These are phyloP conservation scores for Sepiola atlantica DNA, from an alignment of 2,888 invertebrate genomes.

Conservation along the genomic window DNA sequence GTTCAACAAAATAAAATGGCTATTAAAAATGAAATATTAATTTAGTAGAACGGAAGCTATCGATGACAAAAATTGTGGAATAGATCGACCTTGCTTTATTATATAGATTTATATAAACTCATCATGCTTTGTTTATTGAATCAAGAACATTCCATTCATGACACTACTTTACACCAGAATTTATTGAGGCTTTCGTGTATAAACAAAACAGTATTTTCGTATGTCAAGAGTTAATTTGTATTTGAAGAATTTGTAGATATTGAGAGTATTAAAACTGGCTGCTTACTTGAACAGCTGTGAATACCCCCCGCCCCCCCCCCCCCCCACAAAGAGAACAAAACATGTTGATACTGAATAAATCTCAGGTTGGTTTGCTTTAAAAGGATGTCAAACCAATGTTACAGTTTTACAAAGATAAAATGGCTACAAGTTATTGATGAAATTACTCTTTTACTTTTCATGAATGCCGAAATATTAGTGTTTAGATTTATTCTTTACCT, in stretches of 20 bases:
- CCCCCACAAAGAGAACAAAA: neutral
- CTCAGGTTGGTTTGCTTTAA: neutral
- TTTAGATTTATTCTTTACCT: neutral
- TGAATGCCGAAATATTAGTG: neutral
- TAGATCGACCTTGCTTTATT: too few relatives aligned
- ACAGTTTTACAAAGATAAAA: neutral
- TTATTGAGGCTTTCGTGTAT: neutral
- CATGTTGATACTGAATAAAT: neutral
- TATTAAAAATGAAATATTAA: too few relatives aligned
- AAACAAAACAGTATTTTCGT: neutral
- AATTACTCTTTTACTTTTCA: neutral
- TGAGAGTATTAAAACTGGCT: neutral
- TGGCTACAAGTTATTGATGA: neutral
- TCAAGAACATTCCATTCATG: neutral
- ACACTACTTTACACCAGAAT: neutral
- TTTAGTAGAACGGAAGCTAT: too few relatives aligned
- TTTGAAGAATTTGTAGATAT: neutral
- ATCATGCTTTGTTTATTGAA: neutral
- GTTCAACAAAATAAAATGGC: too few relatives aligned
- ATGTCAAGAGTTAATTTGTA: neutral
- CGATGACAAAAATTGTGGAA: too few relatives aligned
- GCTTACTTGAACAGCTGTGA: neutral
- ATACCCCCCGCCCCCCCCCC: neutral
- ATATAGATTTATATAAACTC: neutral
- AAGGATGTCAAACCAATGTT: neutral